A percentile compares a stretch with the other conserved stretches of the same genome.
Evolutionary conservation across 2,113 vertebrate genomes (phyloP).

Genomic region (Lipotes vexillifer): DNA sequence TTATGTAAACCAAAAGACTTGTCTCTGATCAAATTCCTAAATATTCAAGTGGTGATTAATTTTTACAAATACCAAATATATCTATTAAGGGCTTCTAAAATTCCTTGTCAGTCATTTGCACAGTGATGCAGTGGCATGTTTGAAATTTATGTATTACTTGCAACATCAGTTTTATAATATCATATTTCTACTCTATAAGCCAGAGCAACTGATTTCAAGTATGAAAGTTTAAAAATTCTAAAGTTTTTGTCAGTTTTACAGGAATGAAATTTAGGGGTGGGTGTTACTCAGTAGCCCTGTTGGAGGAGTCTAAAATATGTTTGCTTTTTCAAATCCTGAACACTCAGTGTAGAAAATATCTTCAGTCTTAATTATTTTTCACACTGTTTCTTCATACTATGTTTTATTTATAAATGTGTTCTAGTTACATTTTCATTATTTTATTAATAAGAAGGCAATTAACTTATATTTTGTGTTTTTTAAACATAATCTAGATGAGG

Average conservation of each 20-base stretch:
- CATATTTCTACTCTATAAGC: neutral
- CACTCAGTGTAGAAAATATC: conserved; percentile 26
- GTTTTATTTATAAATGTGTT: conserved; percentile 59
- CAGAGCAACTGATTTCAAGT: neutral
- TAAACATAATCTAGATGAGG: conserved; percentile 91
- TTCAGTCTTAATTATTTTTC: conserved; percentile 62
- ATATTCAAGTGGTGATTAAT: conserved; percentile 9
- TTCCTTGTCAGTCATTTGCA: neutral
- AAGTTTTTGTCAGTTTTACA: conserved; percentile 19
- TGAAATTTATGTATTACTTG: neutral
- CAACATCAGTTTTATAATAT: neutral
- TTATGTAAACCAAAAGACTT: neutral
- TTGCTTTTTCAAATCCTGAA: conserved; percentile 43
- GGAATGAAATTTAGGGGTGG: neutral
- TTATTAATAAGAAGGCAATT: conserved; percentile 78
- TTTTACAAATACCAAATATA: neutral
- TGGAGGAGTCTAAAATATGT: neutral
- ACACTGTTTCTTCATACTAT: conserved; percentile 59
- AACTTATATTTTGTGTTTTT: conserved; percentile 85
- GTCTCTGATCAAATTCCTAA: conserved; percentile 15
- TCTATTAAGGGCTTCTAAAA: neutral
- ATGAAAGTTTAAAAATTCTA: neutral
- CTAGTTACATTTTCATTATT: conserved; percentile 65
- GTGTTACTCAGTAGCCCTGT: neutral
- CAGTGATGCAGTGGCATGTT: neutral